Conservation (phyloP, 2,797 vertebrate genomes). For the Ptychobarbus kaznakovi region DNA sequence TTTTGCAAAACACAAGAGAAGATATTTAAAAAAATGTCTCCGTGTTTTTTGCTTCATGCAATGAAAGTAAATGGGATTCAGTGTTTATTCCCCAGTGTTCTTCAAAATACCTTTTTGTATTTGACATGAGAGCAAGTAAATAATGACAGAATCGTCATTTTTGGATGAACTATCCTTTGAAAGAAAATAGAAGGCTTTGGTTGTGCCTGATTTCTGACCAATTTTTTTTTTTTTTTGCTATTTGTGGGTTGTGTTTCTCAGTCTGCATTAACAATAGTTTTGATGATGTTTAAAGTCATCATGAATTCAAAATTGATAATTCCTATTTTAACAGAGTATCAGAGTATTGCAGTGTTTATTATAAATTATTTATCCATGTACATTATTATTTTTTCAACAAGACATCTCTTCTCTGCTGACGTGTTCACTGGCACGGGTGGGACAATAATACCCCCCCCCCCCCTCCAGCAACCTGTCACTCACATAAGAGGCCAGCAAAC, state of each 20-base stretch:
- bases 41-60: neutral
- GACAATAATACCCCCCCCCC: neutral
- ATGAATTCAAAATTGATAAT: neutral
- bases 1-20: neutral
- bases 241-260: conserved; percentile 14
- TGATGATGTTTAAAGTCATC: neutral
- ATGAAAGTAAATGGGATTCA: neutral
- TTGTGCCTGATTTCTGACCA: neutral
- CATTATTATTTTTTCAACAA: neutral
- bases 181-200: neutral
- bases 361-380: neutral
- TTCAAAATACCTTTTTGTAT: neutral
- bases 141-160: neutral
- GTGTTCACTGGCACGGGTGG: neutral
- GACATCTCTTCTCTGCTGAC: neutral
- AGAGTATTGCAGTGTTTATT: neutral
- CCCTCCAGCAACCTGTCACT: neutral
- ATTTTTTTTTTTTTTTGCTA: neutral
- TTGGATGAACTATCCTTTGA: neutral
- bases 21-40: neutral
- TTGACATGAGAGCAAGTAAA: neutral
- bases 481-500: neutral
- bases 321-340: neutral
- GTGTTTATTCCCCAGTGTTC: neutral
- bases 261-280: conserved; percentile 18